phyloP scores from a whole-genome alignment of 2,888 invertebrate genomes.

The Papilio demoleus region DNA sequence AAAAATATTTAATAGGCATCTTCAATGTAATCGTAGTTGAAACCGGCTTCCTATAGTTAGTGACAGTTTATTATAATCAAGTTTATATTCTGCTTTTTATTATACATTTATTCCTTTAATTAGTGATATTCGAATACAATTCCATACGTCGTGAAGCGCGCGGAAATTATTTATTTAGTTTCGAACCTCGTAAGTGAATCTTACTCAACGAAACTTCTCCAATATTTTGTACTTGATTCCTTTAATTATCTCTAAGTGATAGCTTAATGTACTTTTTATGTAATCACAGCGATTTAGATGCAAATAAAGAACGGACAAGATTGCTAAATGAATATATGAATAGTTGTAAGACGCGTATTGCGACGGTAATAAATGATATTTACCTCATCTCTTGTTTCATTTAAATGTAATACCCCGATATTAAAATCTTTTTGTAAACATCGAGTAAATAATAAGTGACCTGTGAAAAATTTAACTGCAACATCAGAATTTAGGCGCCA shows the following conservation, averaged over 20 bases:
- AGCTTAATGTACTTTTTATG: conserved; percentile 46
- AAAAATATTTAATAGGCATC: conserved; percentile 50
- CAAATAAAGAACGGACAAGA: conserved; percentile 66
- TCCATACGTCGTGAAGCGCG: conserved; percentile 21
- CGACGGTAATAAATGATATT: conserved; percentile 77
- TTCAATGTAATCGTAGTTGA: conserved; percentile 51
- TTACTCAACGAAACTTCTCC: conserved; percentile 41
- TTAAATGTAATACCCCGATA: conserved; percentile 42
- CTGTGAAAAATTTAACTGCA: too few species aligned
- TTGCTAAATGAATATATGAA: conserved; percentile 63
- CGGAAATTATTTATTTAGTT: conserved; percentile 34
- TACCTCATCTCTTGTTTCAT: conserved; percentile 59
- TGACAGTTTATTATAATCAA: conserved; percentile 34
- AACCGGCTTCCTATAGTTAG: conserved; percentile 59
- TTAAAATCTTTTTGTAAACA: too few species aligned
- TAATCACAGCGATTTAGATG: conserved; percentile 52
- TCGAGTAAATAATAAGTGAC: too few species aligned
- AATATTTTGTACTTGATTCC: conserved; percentile 57
- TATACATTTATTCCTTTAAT: conserved; percentile 22
- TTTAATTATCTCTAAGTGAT: conserved; percentile 50
- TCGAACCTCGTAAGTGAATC: conserved; percentile 30
- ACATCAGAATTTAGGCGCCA: too few species aligned
- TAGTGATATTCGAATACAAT: conserved; percentile 24
- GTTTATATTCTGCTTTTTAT: conserved; percentile 34
- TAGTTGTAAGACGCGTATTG: conserved; percentile 74